Percentiles rank a stretch among this genome's conserved stretches.
These are phyloP conservation scores for Tupiocoris notatus DNA, from an alignment of 2,888 invertebrate species.

Conservation along the genomic window DNA sequence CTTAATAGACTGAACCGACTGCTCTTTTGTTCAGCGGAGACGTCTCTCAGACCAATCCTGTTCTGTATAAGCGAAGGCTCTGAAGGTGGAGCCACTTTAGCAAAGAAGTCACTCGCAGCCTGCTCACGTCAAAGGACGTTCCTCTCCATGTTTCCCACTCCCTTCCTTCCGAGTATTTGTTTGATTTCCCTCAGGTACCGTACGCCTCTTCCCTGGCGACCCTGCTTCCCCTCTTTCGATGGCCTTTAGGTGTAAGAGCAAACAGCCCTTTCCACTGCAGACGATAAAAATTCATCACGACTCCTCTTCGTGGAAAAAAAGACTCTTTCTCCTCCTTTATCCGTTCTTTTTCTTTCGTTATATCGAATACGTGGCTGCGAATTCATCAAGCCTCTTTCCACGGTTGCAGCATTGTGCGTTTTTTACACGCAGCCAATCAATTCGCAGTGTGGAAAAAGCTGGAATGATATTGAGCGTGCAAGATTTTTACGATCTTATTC, in stretches of 20 bases:
- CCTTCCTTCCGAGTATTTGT: slow-evolving; percentile 32
- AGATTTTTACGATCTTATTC: too few relatives aligned
- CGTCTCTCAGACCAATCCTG: neutral
- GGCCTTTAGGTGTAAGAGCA: slow-evolving; percentile 25
- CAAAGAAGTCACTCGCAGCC: slow-evolving; percentile 37
- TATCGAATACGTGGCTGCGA: slow-evolving; percentile 31
- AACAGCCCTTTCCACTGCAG: slow-evolving; percentile 2
- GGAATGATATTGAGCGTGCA: neutral
- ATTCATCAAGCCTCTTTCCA: slow-evolving; percentile 15
- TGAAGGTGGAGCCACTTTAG: neutral
- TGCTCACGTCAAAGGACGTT: slow-evolving; percentile 30
- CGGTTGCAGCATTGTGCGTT: neutral
- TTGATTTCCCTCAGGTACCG: slow-evolving; percentile 38
- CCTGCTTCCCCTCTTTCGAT: slow-evolving; percentile 12
- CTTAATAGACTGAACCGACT: neutral
- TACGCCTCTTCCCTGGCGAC: slow-evolving; percentile 4
- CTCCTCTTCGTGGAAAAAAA: slow-evolving; percentile 10
- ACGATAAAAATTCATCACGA: slow-evolving; percentile 35
- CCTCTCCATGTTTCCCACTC: slow-evolving; percentile 1
- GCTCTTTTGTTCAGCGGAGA: neutral
- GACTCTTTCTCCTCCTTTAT: neutral
- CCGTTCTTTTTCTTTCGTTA: slow-evolving; percentile 14
- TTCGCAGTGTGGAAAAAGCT: neutral
- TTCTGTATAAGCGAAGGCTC: neutral
- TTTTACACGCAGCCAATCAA: neutral